A percentile compares a stretch with the other conserved stretches of the same genome.
Conservation (phyloP, 2,888 invertebrate genomes). For the Crematogaster levior region DNA sequence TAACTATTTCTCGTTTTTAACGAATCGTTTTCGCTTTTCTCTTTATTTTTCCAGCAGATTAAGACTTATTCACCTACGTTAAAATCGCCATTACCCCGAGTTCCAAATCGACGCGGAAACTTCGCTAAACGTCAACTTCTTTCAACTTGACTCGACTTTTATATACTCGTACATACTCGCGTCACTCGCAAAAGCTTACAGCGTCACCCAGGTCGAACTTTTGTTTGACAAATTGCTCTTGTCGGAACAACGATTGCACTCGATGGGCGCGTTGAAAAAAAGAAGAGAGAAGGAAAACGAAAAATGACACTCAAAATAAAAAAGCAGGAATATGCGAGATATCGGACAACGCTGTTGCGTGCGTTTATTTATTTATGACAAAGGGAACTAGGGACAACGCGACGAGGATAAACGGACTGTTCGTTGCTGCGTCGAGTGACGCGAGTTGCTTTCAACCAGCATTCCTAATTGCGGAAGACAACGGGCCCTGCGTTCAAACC, state of each 20-base stretch:
- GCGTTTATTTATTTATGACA: slow-evolving; percentile 70
- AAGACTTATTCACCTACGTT: not conserved
- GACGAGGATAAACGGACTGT: slow-evolving; percentile 63
- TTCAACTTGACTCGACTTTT: slow-evolving; percentile 31
- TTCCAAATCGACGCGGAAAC: slow-evolving; percentile 8
- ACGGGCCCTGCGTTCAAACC: slow-evolving; percentile 51
- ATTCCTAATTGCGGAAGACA: slow-evolving; percentile 69
- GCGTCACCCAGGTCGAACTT: slow-evolving; percentile 25
- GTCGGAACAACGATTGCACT: slow-evolving; percentile 44
- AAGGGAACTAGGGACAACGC: slow-evolving; percentile 38
- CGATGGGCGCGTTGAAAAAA: slow-evolving; percentile 16
- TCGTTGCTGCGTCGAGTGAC: slow-evolving; percentile 58
- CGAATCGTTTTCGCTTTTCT: too few relatives aligned
- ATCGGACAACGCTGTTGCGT: slow-evolving; percentile 47
- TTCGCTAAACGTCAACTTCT: slow-evolving; percentile 36
- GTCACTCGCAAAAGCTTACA: slow-evolving; percentile 39
- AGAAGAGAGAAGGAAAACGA: not conserved
- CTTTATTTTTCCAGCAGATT: too few relatives aligned
- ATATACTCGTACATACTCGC: slow-evolving; percentile 17
- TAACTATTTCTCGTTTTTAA: not conserved
- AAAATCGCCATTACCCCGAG: slow-evolving; percentile 22
- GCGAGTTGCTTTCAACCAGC: slow-evolving; percentile 56
- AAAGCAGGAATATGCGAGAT: not conserved
- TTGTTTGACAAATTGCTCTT: slow-evolving; percentile 53
- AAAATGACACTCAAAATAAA: slow-evolving; percentile 8